Base-by-base conservation (phyloP, 2,888 invertebrate genomes). In the Pandemis heparana region DNA sequence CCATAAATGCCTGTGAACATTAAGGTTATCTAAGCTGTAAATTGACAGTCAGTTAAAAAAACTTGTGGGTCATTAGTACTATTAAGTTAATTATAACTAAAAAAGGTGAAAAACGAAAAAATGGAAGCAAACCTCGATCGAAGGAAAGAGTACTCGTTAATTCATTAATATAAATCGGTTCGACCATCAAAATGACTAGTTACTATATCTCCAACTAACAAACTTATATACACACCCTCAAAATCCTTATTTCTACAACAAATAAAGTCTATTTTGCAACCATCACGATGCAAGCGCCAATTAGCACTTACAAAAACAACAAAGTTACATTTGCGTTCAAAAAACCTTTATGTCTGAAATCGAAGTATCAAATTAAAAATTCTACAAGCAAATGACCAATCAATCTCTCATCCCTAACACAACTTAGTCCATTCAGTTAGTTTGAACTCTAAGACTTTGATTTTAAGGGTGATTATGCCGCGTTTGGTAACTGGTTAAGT, bases 111-210 rank as follows among this genome's bases (percentile, higher is more conserved):
- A n/a, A n/a, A n/a, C n/a, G 23, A 43, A 48, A 72, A 66, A 68
- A 73, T 53, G 66, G 32, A 66, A 71, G 51, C 61, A 71, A 38
- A 41, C 72, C 68, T 74, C 70, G 56, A 74, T 74, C 74, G 72
- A 79, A 77, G 75, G 77, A 75, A 79, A 82, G 81, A 83, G 80
- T 81, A 77, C 81, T 86, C 83, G 80, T 84, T 84, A 85, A 84
- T 87, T 85, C 85, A 87, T 87, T 87, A 84, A 84, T 84, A 79
- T 79, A 79, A 86, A 86, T 84, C 82, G 82, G 79, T 77, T 80
- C 77, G 78, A 77, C 74, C 75, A 75, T 80, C 77, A 78, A 83
- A 85, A 85, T 83, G 79, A 84, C 84, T 81, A 79, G 75, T 78
- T 79, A 78, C 76, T 75, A 77, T 41, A 73, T 18, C 59, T 69